phyloP scores from a whole-genome alignment of 2,113 vertebrate genomes.

The Ahaetulla prasina region DNA sequence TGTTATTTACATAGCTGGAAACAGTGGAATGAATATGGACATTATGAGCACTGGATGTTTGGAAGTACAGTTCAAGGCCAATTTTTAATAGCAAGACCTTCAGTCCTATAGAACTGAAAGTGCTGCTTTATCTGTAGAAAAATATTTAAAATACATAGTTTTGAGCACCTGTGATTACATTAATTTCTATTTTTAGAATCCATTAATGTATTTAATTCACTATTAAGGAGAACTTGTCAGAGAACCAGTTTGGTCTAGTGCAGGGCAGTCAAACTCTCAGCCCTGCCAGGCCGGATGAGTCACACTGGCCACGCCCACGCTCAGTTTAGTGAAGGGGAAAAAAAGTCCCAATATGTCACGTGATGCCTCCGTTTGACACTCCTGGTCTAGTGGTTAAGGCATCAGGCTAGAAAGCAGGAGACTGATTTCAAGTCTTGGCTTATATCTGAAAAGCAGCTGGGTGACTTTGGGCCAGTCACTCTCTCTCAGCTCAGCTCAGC shows the following conservation, averaged over 20 bases:
- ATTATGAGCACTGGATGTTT: neutral
- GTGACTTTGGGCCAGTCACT: neutral
- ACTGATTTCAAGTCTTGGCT: neutral
- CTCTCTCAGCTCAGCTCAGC: neutral
- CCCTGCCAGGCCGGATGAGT: no score
- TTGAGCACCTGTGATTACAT: neutral
- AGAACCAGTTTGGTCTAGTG: neutral
- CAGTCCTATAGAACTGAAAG: neutral
- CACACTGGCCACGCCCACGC: no score
- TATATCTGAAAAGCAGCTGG: neutral
- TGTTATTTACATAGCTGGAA: neutral
- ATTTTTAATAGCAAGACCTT: neutral
- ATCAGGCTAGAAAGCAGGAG: neutral
- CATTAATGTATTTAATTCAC: neutral
- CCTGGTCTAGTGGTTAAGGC: neutral
- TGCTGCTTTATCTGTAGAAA: neutral
- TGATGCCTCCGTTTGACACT: no score
- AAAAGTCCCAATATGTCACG: no score
- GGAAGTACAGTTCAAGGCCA: neutral
- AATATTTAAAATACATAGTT: neutral
- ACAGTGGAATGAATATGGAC: neutral
- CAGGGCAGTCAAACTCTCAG: no score
- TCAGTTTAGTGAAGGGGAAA: no score
- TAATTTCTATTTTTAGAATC: neutral
- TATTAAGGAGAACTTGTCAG: neutral